Conservation (phyloP, 2,113 vertebrate species). For the Podocnemis expansa region DNA sequence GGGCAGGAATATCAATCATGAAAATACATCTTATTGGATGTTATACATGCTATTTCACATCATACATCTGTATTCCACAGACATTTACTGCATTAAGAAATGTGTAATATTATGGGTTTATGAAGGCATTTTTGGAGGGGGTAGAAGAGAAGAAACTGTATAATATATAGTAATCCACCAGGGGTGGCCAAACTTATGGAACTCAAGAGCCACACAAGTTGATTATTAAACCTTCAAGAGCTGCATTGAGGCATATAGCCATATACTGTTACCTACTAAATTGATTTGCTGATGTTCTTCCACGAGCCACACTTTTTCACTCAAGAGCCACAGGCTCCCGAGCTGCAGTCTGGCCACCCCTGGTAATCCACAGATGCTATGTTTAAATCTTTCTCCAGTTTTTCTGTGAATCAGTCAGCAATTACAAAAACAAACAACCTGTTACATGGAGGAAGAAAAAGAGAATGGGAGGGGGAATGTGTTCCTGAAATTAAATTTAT, state of each 20-base stretch:
- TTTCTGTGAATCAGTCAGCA: not conserved
- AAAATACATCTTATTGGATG: slow-evolving; percentile 32
- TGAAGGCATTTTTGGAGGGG: not conserved
- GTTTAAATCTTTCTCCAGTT: not conserved
- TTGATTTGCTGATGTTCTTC: too few species aligned
- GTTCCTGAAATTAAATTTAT: not conserved
- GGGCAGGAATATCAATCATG: slow-evolving; percentile 56
- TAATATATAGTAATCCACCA: not conserved
- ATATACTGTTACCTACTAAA: too few species aligned
- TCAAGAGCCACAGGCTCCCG: too few species aligned
- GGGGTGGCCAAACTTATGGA: too few species aligned
- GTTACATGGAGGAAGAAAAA: not conserved
- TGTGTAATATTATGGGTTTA: not conserved
- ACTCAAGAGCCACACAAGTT: too few species aligned
- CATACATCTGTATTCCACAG: slow-evolving; percentile 10
- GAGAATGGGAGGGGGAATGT: not conserved
- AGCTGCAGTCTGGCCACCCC: too few species aligned
- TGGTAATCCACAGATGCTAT: not conserved
- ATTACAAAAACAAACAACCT: not conserved
- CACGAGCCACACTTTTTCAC: too few species aligned
- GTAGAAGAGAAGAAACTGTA: not conserved
- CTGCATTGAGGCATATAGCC: too few species aligned
- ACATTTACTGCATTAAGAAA: slow-evolving; percentile 1
- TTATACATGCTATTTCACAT: slow-evolving; percentile 46
- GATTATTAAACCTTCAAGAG: too few species aligned